Evolutionary conservation across 2,888 invertebrate genomes (phyloP).

Genomic region (Phalangium opilio): DNA sequence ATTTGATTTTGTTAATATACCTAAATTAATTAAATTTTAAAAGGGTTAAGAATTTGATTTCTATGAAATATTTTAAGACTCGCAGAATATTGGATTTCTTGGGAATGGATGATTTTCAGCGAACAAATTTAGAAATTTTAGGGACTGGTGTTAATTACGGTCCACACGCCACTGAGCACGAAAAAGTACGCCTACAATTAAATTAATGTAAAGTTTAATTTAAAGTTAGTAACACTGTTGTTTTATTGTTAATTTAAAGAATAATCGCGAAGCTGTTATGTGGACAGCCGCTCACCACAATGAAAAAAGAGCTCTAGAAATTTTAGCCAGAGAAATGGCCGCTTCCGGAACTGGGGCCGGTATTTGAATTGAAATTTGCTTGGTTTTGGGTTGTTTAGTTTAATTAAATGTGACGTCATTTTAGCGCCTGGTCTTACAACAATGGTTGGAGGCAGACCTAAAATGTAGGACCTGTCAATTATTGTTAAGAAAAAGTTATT

Average conservation of each 20-base stretch:
- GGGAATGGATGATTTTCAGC: slow-evolving; percentile 31
- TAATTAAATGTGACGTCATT: not conserved
- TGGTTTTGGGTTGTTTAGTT: slow-evolving; percentile 4
- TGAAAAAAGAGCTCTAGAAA: slow-evolving; percentile 34
- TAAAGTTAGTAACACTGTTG: too few relatives aligned
- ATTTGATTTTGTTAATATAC: too few relatives aligned
- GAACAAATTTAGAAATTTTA: slow-evolving; percentile 31
- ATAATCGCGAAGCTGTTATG: slow-evolving; percentile 31
- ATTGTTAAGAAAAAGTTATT: too few relatives aligned
- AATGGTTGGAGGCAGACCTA: slow-evolving; percentile 36
- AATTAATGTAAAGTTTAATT: too few relatives aligned
- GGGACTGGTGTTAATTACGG: slow-evolving; percentile 35
- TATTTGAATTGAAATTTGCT: slow-evolving; percentile 16
- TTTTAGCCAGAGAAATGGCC: slow-evolving; percentile 36
- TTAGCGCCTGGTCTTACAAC: slow-evolving; percentile 36
- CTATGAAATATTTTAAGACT: slow-evolving; percentile 21
- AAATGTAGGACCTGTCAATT: slow-evolving; percentile 29
- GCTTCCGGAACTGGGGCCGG: slow-evolving; percentile 39
- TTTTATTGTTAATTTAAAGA: slow-evolving; percentile 19
- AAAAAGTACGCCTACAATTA: slow-evolving; percentile 13
- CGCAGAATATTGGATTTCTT: slow-evolving; percentile 27
- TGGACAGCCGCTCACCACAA: slow-evolving; percentile 37
- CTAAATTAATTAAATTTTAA: too few relatives aligned
- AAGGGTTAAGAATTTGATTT: not conserved
- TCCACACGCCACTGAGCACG: slow-evolving; percentile 24